Percentiles rank a stretch among this genome's conserved stretches.
Conservation (phyloP, 2,113 vertebrate genomes). For the Erythrocercus mccallii region DNA sequence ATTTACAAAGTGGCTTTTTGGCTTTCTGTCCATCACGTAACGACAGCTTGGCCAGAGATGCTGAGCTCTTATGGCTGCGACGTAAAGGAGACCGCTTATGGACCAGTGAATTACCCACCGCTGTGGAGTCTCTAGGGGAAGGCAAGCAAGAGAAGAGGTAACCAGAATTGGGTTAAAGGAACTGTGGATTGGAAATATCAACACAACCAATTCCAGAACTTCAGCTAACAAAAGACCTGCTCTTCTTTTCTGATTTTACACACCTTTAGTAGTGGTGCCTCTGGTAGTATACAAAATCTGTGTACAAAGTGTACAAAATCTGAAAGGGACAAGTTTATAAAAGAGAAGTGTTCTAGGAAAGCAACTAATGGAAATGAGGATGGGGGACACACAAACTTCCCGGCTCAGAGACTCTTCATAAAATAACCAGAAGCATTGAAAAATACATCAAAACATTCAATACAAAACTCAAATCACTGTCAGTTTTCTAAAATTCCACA, state of each 20-base stretch:
- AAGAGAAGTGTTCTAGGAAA: neutral
- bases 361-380: neutral
- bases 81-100: slow-evolving; percentile 86
- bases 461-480: neutral
- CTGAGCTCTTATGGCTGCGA: slow-evolving; percentile 81
- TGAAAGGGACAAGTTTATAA: neutral
- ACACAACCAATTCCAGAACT: neutral
- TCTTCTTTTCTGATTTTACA: neutral
- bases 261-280: neutral
- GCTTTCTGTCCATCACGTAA: slow-evolving; percentile 86
- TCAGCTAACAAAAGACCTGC: neutral
- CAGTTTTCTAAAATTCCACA: neutral
- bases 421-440: neutral
- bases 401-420: neutral
- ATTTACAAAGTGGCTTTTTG: slow-evolving; percentile 86
- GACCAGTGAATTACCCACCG: slow-evolving; percentile 90
- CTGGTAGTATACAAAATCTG: neutral
- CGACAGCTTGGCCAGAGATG: slow-evolving; percentile 83
- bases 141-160: neutral
- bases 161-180: neutral
- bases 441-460: neutral
- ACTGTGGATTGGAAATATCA: neutral
- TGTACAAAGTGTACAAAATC: neutral
- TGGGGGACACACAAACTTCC: neutral
- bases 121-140: slow-evolving; percentile 87